Evolutionary conservation across 2,797 vertebrate genomes (phyloP), one percentile per base, ranked within the genome.

Genomic region (Anguilla marmorata): DNA sequence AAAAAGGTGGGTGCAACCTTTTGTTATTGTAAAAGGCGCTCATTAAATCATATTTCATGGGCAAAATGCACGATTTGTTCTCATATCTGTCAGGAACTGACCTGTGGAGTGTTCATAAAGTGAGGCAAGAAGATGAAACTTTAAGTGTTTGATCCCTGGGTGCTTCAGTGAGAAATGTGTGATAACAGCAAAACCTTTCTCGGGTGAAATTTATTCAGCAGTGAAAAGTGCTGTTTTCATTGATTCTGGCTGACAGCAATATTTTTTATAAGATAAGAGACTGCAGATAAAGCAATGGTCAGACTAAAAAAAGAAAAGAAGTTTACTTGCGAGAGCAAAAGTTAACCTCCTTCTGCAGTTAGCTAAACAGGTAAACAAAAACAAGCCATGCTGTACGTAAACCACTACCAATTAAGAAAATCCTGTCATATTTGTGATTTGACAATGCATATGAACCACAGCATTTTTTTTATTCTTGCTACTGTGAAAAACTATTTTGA

Each of bases 201-300:
- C 45, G 33, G 37, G 56, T 24, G 56, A 21, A 24, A 33, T 60
- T 30, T 85, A 56, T 58, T 56, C 52, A 58, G 54, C 12, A 21
- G 14, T 85, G 56, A 63, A 85, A 85, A 83, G 45, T 50, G 45
- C 80, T n/a, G 41, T 52, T 24, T 50, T 50, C 48, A 50, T 83
- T 24, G 80, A 83, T n/a, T 24, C 48, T 9, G 24, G 41, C 80
- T 83, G 80, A 48, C 11, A 52, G 48, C 11, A 37, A 76, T 41
- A 41, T 76, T 41, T 16, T 12, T 19, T 16, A 76, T 76, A 41
- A 37, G 74, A 76, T 76, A 41, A 37, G 14, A 76, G 33, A 76
- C 74, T 76, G 37, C 30, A 41, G 37, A 37, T 76, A 16, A 41
- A 37, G 74, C 37, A 45, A 41, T 41, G 37, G 74, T 19, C 74